Conservation (phyloP, 2,888 invertebrate species). For the Seira musarum region DNA sequence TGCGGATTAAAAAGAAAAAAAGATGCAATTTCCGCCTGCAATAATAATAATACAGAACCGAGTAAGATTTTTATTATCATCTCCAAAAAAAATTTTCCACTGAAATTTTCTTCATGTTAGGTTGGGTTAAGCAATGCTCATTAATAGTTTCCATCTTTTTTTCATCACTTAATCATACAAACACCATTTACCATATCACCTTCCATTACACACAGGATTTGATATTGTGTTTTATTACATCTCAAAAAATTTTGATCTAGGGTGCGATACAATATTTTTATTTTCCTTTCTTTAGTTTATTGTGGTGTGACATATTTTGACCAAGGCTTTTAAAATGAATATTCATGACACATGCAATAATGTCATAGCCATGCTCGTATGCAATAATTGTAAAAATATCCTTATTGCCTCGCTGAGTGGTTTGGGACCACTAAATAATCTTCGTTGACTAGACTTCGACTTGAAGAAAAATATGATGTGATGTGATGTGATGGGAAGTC, state of each 20-base stretch:
- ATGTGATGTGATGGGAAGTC: constrained; percentile 3
- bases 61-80: neutral
- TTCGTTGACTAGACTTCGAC: no score
- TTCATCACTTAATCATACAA: constrained; percentile 28
- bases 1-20: no score
- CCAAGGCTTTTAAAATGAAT: constrained; percentile 35
- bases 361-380: no score
- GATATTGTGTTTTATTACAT: no score
- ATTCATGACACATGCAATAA: constrained; percentile 26
- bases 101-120: no score
- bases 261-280: constrained; percentile 24
- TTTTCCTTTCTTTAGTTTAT: neutral
- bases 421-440: no score
- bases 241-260: no score
- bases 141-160: constrained; percentile 14
- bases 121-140: no score
- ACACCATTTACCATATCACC: no score
- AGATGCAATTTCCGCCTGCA: constrained; percentile 44
- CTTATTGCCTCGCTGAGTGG: constrained; percentile 43
- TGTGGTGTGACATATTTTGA: neutral
- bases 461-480: neutral
- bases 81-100: no score
- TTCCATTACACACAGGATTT: no score
- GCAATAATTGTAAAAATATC: constrained; percentile 20
- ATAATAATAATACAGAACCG: constrained; percentile 27